Evolutionary conservation across 2,113 vertebrate genomes (phyloP).

Genomic region (Gymnorhina tibicen): DNA sequence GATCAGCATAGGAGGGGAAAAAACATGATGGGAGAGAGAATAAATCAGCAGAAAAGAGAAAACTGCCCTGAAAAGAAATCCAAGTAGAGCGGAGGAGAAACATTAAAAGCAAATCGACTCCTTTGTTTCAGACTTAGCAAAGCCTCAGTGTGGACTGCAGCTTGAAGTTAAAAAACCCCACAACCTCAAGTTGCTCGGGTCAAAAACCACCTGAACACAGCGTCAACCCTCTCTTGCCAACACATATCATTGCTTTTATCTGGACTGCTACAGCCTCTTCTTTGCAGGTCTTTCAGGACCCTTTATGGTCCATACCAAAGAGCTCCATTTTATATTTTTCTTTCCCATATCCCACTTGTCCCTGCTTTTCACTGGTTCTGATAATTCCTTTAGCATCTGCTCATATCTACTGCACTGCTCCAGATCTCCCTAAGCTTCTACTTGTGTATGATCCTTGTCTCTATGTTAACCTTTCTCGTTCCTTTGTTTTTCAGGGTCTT

Average conservation of each 20-base stretch:
- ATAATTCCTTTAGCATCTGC: neutral
- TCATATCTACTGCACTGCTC: neutral
- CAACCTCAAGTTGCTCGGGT: neutral
- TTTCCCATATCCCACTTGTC: neutral
- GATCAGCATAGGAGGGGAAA: neutral
- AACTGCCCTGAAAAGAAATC: neutral
- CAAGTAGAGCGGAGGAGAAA: neutral
- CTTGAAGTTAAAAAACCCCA: neutral
- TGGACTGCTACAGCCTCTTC: neutral
- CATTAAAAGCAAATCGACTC: conserved; percentile 5
- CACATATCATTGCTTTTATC: neutral
- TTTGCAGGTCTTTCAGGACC: neutral
- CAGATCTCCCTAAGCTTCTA: neutral
- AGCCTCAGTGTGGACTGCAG: neutral
- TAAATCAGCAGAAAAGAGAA: neutral
- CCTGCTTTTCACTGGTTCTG: neutral
- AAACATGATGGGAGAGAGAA: neutral
- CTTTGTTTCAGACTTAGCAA: conserved; percentile 29
- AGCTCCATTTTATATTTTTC: neutral
- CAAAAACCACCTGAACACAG: neutral
- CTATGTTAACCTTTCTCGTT: neutral
- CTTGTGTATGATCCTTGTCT: neutral
- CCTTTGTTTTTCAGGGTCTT: neutral
- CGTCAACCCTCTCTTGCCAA: neutral
- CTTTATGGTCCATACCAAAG: neutral